Percentiles rank a stretch among this genome's conserved stretches.
Conservation (phyloP, 2,797 vertebrate genomes). For the Erpetoichthys calabaricus region DNA sequence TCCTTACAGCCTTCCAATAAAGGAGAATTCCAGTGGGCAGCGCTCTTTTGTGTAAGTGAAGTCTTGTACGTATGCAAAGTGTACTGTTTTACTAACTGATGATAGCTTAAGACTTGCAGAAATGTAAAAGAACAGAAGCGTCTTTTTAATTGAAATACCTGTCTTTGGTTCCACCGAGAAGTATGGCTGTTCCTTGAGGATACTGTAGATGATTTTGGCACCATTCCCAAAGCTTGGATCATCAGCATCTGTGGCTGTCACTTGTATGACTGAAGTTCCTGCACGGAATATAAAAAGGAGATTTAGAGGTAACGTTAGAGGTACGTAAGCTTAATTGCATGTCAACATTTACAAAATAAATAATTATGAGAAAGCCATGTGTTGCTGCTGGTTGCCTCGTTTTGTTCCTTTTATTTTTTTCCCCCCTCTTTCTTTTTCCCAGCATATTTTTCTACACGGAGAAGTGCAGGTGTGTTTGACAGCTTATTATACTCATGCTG, state of each 20-base stretch:
- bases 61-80: too few species aligned
- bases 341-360: constrained; percentile 23
- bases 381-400: constrained; percentile 22
- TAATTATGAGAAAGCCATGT: constrained; percentile 40
- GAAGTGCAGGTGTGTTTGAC: constrained; percentile 2
- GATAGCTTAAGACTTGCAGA: too few species aligned
- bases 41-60: too few species aligned
- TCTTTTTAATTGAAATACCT: constrained; percentile 42
- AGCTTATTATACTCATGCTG: constrained; percentile 4
- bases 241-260: constrained; percentile 82
- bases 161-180: constrained; percentile 90
- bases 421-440: neutral
- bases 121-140: too few species aligned
- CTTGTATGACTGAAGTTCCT: constrained; percentile 81
- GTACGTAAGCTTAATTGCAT: constrained; percentile 19
- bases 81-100: too few species aligned
- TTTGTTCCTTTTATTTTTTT: neutral
- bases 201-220: constrained; percentile 78
- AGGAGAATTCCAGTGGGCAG: too few species aligned
- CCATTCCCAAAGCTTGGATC: constrained; percentile 68
- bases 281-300: constrained; percentile 19
- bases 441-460: neutral
- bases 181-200: constrained; percentile 81
- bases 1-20: too few species aligned
- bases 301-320: constrained; percentile 23